phyloP scores from a whole-genome alignment of 2,888 invertebrate genomes.

The Synanthedon andrenaeformis region DNA sequence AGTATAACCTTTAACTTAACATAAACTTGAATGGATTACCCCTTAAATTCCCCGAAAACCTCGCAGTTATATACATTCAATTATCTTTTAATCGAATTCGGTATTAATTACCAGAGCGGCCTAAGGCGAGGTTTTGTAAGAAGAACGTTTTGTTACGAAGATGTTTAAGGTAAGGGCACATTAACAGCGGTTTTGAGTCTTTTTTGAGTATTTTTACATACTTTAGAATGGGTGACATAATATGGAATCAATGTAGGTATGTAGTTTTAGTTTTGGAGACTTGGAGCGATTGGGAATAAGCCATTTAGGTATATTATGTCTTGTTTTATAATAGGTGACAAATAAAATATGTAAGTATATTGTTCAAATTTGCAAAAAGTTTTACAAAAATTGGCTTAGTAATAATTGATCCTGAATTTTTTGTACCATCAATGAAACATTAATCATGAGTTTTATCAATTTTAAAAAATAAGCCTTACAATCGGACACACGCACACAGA shows the following conservation, averaged over 20 bases:
- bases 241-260: too few species aligned
- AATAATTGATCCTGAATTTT: not conserved
- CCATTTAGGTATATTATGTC: too few species aligned
- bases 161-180: slow-evolving; percentile 6
- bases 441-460: too few species aligned
- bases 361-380: too few species aligned
- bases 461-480: too few species aligned
- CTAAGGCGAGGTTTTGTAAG: slow-evolving; percentile 1
- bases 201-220: slow-evolving; percentile 2
- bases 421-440: not conserved
- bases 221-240: too few species aligned
- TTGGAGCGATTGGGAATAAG: too few species aligned
- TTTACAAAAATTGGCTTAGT: too few species aligned
- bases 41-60: not conserved
- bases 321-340: too few species aligned
- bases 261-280: too few species aligned
- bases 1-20: not conserved
- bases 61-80: slow-evolving; percentile 7
- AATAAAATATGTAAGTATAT: too few species aligned
- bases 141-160: slow-evolving; percentile 7
- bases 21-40: not conserved
- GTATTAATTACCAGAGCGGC: slow-evolving; percentile 10
- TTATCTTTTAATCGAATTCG: slow-evolving; percentile 12
- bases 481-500: too few species aligned
- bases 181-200: slow-evolving; percentile 6